These are phyloP conservation scores for Rhizoglyphus robini DNA, from an alignment of 1,140 invertebrate species.

Conservation along the genomic window DNA sequence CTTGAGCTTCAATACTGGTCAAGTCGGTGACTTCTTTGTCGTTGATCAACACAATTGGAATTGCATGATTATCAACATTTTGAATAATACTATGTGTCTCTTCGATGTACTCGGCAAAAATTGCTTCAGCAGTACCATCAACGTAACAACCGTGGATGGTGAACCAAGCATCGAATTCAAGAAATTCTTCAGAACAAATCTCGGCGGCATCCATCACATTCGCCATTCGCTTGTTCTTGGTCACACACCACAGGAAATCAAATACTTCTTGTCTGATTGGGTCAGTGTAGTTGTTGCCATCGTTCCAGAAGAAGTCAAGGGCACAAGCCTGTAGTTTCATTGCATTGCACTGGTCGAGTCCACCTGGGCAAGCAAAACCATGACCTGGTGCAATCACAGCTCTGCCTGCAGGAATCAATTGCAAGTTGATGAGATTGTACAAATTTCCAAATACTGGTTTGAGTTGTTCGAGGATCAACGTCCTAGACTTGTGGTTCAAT, in stretches of 20 bases:
- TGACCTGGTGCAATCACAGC: neutral
- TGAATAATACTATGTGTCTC: neutral
- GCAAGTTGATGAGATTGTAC: slow-evolving; percentile 7
- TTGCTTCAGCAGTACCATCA: neutral
- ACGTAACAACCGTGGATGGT: neutral
- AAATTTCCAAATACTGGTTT: slow-evolving; percentile 3
- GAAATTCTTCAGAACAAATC: neutral
- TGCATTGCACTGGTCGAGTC: neutral
- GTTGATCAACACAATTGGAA: slow-evolving; percentile 12
- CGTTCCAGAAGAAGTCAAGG: slow-evolving; percentile 17
- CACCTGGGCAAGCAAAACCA: neutral
- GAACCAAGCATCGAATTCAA: slow-evolving; percentile 9
- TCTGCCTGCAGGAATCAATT: slow-evolving; percentile 14
- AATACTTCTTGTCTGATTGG: slow-evolving; percentile 20
- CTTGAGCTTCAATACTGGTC: neutral
- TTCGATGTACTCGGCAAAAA: neutral
- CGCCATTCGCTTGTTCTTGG: slow-evolving; percentile 16
- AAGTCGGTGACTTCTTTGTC: neutral
- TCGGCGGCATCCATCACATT: neutral
- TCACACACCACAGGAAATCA: slow-evolving; percentile 15
- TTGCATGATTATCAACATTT: neutral
- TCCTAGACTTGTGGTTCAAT: slow-evolving; percentile 2
- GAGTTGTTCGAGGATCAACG: slow-evolving; percentile 7
- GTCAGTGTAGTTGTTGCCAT: slow-evolving; percentile 17
- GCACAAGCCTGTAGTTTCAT: slow-evolving; percentile 20